Evolutionary conservation across 1,140 invertebrate species (phyloP).

Genomic region (Manduca sexta): DNA sequence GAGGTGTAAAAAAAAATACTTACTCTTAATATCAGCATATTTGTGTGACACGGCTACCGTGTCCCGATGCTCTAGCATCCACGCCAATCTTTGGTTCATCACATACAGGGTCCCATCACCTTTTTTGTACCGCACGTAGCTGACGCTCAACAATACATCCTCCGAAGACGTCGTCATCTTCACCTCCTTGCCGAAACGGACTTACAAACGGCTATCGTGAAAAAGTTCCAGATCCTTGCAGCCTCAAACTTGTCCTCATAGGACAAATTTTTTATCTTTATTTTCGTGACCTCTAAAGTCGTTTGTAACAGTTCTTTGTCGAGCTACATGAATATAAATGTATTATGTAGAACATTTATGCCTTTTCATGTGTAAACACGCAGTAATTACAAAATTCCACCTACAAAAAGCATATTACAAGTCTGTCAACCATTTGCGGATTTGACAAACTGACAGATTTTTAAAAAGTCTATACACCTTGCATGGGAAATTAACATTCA

Average conservation of each 20-base stretch:
- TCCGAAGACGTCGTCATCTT: slow-evolving; percentile 88
- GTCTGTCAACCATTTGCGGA: slow-evolving; percentile 52
- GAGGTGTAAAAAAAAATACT: slow-evolving; percentile 35
- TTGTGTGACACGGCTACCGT: slow-evolving; percentile 93
- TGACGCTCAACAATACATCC: slow-evolving; percentile 94
- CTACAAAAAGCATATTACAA: slow-evolving; percentile 47
- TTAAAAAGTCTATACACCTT: background rate
- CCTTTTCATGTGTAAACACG: slow-evolving; percentile 26
- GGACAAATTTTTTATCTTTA: background rate
- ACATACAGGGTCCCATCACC: slow-evolving; percentile 96
- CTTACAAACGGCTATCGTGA: slow-evolving; percentile 10
- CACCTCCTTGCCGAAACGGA: slow-evolving; percentile 4
- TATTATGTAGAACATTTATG: slow-evolving; percentile 6
- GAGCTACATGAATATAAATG: background rate
- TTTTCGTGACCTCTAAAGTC: background rate
- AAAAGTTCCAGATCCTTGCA: slow-evolving; percentile 16
- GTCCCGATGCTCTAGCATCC: slow-evolving; percentile 95
- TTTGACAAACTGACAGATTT: slow-evolving; percentile 45
- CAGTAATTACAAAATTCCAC: slow-evolving; percentile 34
- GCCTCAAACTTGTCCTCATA: slow-evolving; percentile 5
- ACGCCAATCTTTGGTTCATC: slow-evolving; percentile 95
- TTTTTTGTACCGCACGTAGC: slow-evolving; percentile 95
- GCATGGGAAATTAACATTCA: no score
- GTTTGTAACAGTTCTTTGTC: no score
- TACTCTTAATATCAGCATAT: slow-evolving; percentile 97